These are phyloP conservation scores for Collichthys lucidus DNA, from an alignment of 2,113 vertebrate species.

Conservation along the genomic window DNA sequence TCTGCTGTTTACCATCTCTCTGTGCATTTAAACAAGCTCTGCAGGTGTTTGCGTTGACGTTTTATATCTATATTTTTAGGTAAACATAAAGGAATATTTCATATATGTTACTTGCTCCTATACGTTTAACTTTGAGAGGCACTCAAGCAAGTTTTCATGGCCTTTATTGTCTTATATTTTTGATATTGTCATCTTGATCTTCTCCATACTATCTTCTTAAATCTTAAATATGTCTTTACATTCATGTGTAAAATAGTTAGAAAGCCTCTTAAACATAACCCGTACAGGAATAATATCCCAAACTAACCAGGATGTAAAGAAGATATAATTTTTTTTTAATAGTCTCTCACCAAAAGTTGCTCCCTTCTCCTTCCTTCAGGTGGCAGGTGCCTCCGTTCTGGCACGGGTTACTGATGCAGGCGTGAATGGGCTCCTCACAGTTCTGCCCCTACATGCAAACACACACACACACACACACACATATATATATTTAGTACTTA, in stretches of 20 bases:
- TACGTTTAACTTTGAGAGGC: no score
- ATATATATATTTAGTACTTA: background rate
- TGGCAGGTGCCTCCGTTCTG: constrained; percentile 94
- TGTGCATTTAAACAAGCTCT: background rate
- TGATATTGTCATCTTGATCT: no score
- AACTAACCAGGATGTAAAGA: background rate
- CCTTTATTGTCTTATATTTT: no score
- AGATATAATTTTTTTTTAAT: background rate
- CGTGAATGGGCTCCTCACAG: constrained; percentile 94
- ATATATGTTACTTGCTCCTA: no score
- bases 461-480: constrained; percentile 19
- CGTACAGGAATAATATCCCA: background rate
- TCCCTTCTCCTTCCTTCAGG: constrained; percentile 94
- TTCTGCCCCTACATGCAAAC: constrained; percentile 89
- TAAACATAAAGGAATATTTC: background rate
- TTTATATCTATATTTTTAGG: background rate
- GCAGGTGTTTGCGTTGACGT: background rate
- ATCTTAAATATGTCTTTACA: background rate
- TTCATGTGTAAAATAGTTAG: background rate
- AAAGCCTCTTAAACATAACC: background rate
- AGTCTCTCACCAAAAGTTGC: constrained; percentile 91
- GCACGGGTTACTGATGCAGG: constrained; percentile 95
- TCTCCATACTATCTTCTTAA: no score
- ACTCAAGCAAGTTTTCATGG: no score
- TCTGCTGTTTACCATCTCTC: background rate